Base-by-base conservation (phyloP, 1,140 invertebrate genomes). In the Tachypleus tridentatus region DNA sequence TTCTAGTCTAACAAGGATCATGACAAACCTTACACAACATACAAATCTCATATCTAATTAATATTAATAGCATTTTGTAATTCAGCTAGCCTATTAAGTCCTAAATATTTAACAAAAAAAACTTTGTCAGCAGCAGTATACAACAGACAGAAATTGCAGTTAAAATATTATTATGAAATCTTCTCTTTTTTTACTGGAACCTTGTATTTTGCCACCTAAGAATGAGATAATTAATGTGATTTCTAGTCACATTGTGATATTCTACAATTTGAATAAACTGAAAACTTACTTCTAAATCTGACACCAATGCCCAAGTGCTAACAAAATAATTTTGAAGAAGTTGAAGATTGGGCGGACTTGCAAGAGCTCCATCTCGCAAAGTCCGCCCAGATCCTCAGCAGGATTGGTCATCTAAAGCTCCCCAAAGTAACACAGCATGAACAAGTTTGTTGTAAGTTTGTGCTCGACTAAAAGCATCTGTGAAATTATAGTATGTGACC, bases 331-430 rank as follows among this genome's bases (percentile, higher is more conserved):
- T 6, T 50, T 61, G n/a, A 1, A 68, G 29, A 51, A 65, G n/a
- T 5, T 65, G 5, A 29, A 68, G 5, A 52, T 65, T 53, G 49
- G 64, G 63, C 64, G 67, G 64, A 65, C 64, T 65, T 52, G 67
- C 63, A 60, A 68, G 67, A 56, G 63, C 60, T 53, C 52, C 47
- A 60, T 68, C 67, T 65, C 67, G 54, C 63, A 68, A 60, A 65
- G 64, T 68, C 64, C 67, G 67, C 67, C 67, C 67, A 56, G 67
- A 68, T 3, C 67, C 67, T 68, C 67, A 68, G 67, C 67, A 68
- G 4, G 67, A 68, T 29, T 68, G 67, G 51, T 68, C 67, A 60
- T 60, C 67, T 10, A 68, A 48, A 65, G 64, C 64, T 8, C 67
- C 67, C 67, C 67, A 68, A 9, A 68, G 58, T 50, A 68, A 53